phyloP scores from a whole-genome alignment of 2,797 vertebrate species.

The Staurois parvus region DNA sequence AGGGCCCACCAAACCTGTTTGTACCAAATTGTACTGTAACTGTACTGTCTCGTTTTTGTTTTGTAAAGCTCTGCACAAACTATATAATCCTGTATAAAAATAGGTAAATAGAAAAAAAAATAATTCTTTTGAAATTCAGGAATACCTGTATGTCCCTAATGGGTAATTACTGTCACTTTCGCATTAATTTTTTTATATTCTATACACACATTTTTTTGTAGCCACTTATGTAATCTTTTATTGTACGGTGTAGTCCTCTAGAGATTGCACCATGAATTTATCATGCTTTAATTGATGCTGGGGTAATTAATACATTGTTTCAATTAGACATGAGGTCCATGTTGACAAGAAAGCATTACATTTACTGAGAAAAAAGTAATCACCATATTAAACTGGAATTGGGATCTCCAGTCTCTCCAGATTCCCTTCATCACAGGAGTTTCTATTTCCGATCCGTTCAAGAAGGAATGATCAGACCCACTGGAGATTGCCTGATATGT shows the following conservation, averaged over 20 bases:
- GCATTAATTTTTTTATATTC: conserved; percentile 3
- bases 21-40: no score
- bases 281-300: conserved; percentile 59
- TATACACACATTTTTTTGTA: conserved; percentile 41
- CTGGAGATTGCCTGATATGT: background rate
- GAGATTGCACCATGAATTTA: conserved; percentile 56
- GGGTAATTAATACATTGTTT: conserved; percentile 62
- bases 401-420: conserved; percentile 42
- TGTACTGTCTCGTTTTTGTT: no score
- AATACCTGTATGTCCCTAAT: background rate
- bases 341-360: conserved; percentile 58
- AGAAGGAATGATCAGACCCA: background rate
- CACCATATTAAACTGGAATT: conserved; percentile 57
- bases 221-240: conserved; percentile 57
- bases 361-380: conserved; percentile 57
- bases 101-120: background rate
- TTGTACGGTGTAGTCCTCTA: conserved; percentile 53
- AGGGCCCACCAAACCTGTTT: no score
- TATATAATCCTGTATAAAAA: background rate
- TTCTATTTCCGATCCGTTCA: background rate
- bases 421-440: conserved; percentile 12
- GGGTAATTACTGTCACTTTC: conserved; percentile 27
- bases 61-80: background rate
- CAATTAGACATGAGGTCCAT: conserved; percentile 62
- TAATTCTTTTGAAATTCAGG: background rate